Evolutionary conservation across 64 coral and sea anemone genomes (phyloP).

Genomic region (Stichodactyla helianthus): DNA sequence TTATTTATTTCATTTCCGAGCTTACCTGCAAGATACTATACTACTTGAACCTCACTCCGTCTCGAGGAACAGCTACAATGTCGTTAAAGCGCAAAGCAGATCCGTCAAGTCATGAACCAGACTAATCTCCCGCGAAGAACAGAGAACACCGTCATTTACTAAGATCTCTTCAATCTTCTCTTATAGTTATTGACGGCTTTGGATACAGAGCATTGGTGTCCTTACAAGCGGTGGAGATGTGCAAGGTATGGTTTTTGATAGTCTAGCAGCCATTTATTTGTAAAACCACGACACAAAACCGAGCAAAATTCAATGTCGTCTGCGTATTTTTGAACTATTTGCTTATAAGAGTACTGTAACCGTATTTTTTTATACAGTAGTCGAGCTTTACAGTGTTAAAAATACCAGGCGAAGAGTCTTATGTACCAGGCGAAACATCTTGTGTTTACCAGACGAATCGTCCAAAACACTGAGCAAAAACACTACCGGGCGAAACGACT

Average conservation of each 20-base stretch:
- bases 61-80: background rate
- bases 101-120: background rate
- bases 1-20: constrained; percentile 71
- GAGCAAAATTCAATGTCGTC: background rate
- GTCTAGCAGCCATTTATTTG: background rate
- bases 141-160: constrained; percentile 8
- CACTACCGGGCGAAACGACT: no score
- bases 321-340: background rate
- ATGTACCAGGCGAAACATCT: no score
- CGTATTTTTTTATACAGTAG: no score
- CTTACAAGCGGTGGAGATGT: constrained; percentile 96
- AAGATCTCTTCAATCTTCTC: constrained; percentile 52
- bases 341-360: no score
- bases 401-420: no score
- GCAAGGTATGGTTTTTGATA: constrained; percentile 58
- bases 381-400: no score
- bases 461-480: no score
- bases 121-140: constrained; percentile 6
- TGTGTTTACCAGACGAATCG: no score
- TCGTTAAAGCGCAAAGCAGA: constrained; percentile 53
- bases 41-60: constrained; percentile 32
- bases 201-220: constrained; percentile 89
- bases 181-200: constrained; percentile 66
- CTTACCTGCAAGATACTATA: constrained; percentile 53
- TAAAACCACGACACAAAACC: background rate